These are phyloP conservation scores for Craterocephalus amniculus DNA, from an alignment of 2,797 vertebrate species.

Conservation along the genomic window DNA sequence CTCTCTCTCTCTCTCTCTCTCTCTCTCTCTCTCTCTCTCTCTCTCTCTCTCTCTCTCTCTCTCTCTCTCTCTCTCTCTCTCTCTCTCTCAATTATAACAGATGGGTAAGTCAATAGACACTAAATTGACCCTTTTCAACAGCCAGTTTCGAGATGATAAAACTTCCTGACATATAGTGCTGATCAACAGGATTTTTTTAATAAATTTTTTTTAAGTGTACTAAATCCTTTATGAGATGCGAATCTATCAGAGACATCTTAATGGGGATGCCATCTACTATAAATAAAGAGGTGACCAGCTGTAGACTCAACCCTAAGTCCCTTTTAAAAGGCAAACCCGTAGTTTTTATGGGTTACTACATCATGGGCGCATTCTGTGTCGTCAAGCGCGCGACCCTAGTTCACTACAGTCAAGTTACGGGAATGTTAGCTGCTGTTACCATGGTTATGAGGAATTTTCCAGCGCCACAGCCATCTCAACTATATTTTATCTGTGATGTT, in stretches of 20 bases:
- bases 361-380: slow-evolving; percentile 44
- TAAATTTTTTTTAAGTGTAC: too few species aligned
- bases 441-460: slow-evolving; percentile 8
- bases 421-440: slow-evolving; percentile 4
- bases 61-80: too few species aligned
- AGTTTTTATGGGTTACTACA: slow-evolving; percentile 10
- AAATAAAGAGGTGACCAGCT: background rate
- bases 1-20: too few species aligned
- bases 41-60: too few species aligned
- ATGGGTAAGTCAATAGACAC: slow-evolving; percentile 11
- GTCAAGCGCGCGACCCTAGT: background rate
- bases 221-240: background rate
- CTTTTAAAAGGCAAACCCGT: background rate
- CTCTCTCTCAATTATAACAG: slow-evolving; percentile 7
- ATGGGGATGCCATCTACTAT: background rate
- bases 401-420: background rate
- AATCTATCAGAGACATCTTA: slow-evolving; percentile 1
- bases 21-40: too few species aligned
- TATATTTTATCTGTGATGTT: background rate
- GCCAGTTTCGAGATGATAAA: slow-evolving; percentile 4
- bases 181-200: background rate
- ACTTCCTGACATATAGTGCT: background rate
- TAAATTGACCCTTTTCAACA: slow-evolving; percentile 20
- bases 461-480: background rate
- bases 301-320: background rate